Conservation (phyloP, 2,797 vertebrate genomes). For the Xenentodon cancila region DNA sequence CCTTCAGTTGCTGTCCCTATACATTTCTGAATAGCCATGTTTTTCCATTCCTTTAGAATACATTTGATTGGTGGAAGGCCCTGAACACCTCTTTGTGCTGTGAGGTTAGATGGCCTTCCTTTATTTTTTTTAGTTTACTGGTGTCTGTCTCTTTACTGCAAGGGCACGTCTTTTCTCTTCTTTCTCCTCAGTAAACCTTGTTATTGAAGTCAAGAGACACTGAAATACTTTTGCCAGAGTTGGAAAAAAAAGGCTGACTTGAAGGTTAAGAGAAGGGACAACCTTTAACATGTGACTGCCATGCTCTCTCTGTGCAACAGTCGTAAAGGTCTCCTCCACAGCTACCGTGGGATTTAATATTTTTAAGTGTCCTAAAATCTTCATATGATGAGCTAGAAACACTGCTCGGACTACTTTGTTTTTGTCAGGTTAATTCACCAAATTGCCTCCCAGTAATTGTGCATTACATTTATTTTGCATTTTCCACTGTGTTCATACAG, state of each 20-base stretch:
- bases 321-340: slow-evolving; percentile 56
- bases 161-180: slow-evolving; percentile 66
- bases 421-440: slow-evolving; percentile 19
- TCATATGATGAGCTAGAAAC: slow-evolving; percentile 2
- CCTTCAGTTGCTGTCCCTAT: slow-evolving; percentile 28
- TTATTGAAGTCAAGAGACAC: slow-evolving; percentile 70
- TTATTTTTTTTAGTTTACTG: slow-evolving; percentile 60
- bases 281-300: slow-evolving; percentile 68
- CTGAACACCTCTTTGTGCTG: slow-evolving; percentile 58
- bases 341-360: slow-evolving; percentile 38
- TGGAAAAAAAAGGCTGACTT: slow-evolving; percentile 71
- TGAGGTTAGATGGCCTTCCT: slow-evolving; percentile 70
- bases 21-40: slow-evolving; percentile 52
- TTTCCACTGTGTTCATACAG: slow-evolving; percentile 30
- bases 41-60: slow-evolving; percentile 55
- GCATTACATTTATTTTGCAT: slow-evolving; percentile 41
- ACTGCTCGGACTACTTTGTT: slow-evolving; percentile 47
- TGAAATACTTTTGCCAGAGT: slow-evolving; percentile 41
- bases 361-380: slow-evolving; percentile 29
- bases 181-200: slow-evolving; percentile 63
- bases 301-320: slow-evolving; percentile 58
- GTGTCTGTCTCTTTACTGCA: slow-evolving; percentile 54
- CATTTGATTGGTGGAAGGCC: slow-evolving; percentile 65
- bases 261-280: slow-evolving; percentile 71
- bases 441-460: slow-evolving; percentile 36